Percentiles rank a stretch among this genome's conserved stretches.
phyloP scores from a whole-genome alignment of 1,140 invertebrate species.

The Eueides isabella region DNA sequence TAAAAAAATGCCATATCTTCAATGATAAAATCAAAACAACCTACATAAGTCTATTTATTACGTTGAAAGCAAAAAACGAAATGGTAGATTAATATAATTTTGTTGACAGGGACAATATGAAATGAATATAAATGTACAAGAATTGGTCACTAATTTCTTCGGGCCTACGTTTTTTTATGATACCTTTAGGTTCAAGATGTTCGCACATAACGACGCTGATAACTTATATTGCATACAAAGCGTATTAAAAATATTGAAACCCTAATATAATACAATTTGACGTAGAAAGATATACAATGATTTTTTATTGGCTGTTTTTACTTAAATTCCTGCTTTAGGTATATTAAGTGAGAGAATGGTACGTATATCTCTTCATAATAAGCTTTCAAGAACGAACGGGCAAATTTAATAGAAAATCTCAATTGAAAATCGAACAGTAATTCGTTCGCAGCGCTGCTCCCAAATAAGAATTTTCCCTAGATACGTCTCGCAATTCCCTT shows the following conservation, averaged over 20 bases:
- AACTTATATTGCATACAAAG: slow-evolving; percentile 62
- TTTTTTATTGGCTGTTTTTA: not conserved
- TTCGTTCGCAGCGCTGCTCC: slow-evolving; percentile 47
- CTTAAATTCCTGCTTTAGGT: not conserved
- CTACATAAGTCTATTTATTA: slow-evolving; percentile 5
- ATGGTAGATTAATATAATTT: slow-evolving; percentile 39
- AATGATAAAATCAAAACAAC: not conserved
- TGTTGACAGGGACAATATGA: slow-evolving; percentile 63
- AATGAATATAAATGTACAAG: slow-evolving; percentile 51
- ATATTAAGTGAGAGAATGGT: slow-evolving; percentile 12
- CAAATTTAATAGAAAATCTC: slow-evolving; percentile 58
- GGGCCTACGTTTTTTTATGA: slow-evolving; percentile 67
- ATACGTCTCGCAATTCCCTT: slow-evolving; percentile 44
- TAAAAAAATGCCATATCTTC: not conserved
- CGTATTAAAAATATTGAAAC: slow-evolving; percentile 44
- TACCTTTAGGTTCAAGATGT: slow-evolving; percentile 57
- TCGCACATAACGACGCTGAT: slow-evolving; percentile 53
- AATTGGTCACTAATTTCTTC: slow-evolving; percentile 51
- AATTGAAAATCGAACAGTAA: slow-evolving; percentile 58
- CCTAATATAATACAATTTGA: not conserved
- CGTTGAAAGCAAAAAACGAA: slow-evolving; percentile 16
- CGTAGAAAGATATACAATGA: not conserved
- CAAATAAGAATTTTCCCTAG: slow-evolving; percentile 42
- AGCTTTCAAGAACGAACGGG: slow-evolving; percentile 20
- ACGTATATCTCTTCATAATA: slow-evolving; percentile 19